These are phyloP conservation scores for Ylistrum balloti DNA, from an alignment of 1,140 invertebrate genomes.

Conservation along the genomic window DNA sequence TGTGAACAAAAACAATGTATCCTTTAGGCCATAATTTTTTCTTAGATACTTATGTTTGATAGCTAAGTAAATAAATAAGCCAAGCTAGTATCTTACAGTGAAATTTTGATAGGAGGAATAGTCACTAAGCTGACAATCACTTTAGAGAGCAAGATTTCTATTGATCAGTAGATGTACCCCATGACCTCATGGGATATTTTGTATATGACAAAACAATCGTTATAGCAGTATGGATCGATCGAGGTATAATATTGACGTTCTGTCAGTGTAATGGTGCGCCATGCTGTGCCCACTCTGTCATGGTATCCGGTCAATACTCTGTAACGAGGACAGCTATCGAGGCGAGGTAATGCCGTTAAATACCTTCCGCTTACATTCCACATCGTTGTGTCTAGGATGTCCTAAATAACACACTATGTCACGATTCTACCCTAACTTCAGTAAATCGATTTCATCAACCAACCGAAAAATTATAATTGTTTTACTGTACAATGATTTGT, in stretches of 20 bases:
- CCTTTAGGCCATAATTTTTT: no score
- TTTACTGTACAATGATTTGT: not conserved
- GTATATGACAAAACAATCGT: conserved; percentile 7
- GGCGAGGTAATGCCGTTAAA: not conserved
- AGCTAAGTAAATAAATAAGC: no score
- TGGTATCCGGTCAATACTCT: not conserved
- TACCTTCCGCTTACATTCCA: conserved; percentile 31
- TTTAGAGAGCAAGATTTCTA: not conserved
- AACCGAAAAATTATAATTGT: not conserved
- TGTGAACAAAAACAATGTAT: no score
- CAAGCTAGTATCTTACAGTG: no score
- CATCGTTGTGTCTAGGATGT: not conserved
- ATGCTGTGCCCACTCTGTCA: conserved; percentile 6
- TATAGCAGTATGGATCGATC: not conserved
- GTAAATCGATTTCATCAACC: not conserved
- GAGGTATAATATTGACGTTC: not conserved
- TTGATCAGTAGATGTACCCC: not conserved
- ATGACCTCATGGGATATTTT: not conserved
- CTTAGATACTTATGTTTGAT: no score
- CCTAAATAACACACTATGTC: not conserved
- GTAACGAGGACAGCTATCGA: not conserved
- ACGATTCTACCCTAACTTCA: not conserved
- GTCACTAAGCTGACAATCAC: no score
- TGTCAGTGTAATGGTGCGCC: not conserved
- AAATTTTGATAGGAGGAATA: no score